Evolutionary conservation across 2,888 invertebrate species (phyloP), one percentile per base, ranked within the genome.

Genomic region (Steinernema scapterisci): DNA sequence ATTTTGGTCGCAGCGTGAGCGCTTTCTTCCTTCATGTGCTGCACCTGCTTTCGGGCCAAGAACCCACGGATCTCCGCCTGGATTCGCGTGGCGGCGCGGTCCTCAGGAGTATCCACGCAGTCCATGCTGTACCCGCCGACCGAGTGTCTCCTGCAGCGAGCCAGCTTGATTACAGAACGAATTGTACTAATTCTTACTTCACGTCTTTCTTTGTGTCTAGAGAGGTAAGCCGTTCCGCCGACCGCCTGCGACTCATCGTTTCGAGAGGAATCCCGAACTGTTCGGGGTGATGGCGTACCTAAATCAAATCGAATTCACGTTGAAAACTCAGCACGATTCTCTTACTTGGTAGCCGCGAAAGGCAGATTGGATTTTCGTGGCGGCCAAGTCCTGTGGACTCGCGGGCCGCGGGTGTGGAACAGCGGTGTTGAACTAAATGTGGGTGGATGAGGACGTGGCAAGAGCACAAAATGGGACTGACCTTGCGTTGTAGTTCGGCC

Each of bases 1-100:
- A 95, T 95, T 90, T 94, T 94, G 77, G 93, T 93, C 38, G 95
- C 95, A 0, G 94, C 94, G 88, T 93, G 93, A 89, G 93, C 92
- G 85, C 94, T 90, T 83, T 94, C 93, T 21, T 94, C 94, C 90
- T 95, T 94, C 79, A 92, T 91, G 45, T 82, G 82, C 44, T 84
- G 82, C 27, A 84, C 81, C 16, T 86, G 84, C 73, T 85, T 87
- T 16, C 86, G 76, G 43, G 85, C 80, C 23, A 86, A 75, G 72
- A 83, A 86, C 11, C 86, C 86, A 13, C 86, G 82, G 71, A 87
- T 85, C 74, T 87, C 85, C 0, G 85, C 81, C 75, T 84, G 82
- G 44, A 86, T 86, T 71, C 86, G 86, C 0, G 79, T 81, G 1
- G 85, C 85, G 5, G 86, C 86, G n/a, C 86, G 79, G 70, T 86